Evolutionary conservation across 2,888 invertebrate genomes (phyloP).

Genomic region (Malacosoma neustria): DNA sequence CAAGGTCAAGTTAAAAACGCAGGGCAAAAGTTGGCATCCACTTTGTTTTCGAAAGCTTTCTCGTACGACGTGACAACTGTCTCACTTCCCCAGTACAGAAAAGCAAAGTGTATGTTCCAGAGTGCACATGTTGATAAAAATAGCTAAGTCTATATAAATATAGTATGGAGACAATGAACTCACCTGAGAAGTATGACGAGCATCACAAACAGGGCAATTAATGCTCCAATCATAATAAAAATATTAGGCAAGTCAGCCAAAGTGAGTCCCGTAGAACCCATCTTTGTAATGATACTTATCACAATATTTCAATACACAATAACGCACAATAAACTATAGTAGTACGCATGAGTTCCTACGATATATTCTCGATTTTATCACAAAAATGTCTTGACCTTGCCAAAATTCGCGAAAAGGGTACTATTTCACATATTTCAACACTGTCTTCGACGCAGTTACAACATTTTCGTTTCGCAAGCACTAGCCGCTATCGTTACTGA

Average conservation of each 20-base stretch:
- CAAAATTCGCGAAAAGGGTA: constrained; percentile 32
- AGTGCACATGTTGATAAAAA: neutral
- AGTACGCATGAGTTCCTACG: constrained; percentile 44
- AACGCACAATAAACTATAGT: constrained; percentile 22
- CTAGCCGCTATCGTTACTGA: neutral
- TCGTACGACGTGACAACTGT: neutral
- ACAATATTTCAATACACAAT: constrained; percentile 32
- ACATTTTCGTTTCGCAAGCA: neutral
- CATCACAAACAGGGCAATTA: constrained; percentile 83
- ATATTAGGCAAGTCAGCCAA: constrained; percentile 84
- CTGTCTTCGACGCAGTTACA: constrained; percentile 1
- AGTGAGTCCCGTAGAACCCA: constrained; percentile 74
- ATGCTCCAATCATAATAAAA: constrained; percentile 82
- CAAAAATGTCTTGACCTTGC: constrained; percentile 29
- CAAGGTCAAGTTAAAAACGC: neutral
- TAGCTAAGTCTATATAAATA: constrained; percentile 2
- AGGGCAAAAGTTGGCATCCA: neutral
- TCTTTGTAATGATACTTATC: constrained; percentile 28
- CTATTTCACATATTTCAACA: constrained; percentile 31
- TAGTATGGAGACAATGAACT: constrained; percentile 22
- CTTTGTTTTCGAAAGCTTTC: neutral
- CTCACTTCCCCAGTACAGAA: neutral
- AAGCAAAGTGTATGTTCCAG: neutral
- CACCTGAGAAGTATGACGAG: constrained; percentile 84
- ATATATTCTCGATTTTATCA: constrained; percentile 32